Percentiles rank a stretch among this genome's conserved stretches.
phyloP scores from a whole-genome alignment of 2,797 vertebrate genomes.

The Dicrostonyx torquatus region DNA sequence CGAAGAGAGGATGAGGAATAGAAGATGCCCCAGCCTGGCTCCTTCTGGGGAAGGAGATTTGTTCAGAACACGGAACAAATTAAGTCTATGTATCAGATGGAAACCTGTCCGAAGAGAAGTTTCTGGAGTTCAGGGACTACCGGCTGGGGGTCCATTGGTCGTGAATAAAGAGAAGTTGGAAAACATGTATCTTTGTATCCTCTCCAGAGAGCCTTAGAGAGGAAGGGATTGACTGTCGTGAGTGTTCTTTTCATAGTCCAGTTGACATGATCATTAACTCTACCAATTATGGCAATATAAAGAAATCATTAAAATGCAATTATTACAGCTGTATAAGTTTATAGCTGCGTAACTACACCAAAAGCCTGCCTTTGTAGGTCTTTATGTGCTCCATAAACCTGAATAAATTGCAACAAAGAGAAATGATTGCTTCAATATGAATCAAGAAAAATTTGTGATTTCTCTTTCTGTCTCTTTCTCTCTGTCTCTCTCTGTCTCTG shows the following conservation, averaged over 20 bases:
- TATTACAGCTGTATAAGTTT: slow-evolving; percentile 83
- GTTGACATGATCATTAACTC: slow-evolving; percentile 74
- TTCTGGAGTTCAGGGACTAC: not conserved
- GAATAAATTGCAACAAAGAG: slow-evolving; percentile 79
- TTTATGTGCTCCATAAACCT: slow-evolving; percentile 85
- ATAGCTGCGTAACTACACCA: slow-evolving; percentile 82
- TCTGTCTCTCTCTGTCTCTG: not conserved
- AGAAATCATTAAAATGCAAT: slow-evolving; percentile 86
- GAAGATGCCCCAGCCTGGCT: not conserved
- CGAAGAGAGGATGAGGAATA: slow-evolving; percentile 43
- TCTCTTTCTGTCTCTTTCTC: not conserved
- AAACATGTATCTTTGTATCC: slow-evolving; percentile 51
- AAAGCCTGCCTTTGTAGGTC: slow-evolving; percentile 78
- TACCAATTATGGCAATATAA: slow-evolving; percentile 83
- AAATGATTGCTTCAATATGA: slow-evolving; percentile 71
- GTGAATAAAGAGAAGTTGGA: slow-evolving; percentile 34
- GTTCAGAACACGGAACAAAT: slow-evolving; percentile 45
- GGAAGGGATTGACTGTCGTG: slow-evolving; percentile 31
- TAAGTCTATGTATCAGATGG: slow-evolving; percentile 34
- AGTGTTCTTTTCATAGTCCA: slow-evolving; percentile 61
- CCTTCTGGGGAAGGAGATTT: slow-evolving; percentile 42
- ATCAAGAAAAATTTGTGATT: slow-evolving; percentile 52
- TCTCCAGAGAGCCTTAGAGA: slow-evolving; percentile 12
- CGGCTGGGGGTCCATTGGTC: not conserved
- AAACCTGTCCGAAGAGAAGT: slow-evolving; percentile 54